These are phyloP conservation scores for Calephelis virginiensis DNA, from an alignment of 1,140 invertebrate genomes.

Conservation along the genomic window DNA sequence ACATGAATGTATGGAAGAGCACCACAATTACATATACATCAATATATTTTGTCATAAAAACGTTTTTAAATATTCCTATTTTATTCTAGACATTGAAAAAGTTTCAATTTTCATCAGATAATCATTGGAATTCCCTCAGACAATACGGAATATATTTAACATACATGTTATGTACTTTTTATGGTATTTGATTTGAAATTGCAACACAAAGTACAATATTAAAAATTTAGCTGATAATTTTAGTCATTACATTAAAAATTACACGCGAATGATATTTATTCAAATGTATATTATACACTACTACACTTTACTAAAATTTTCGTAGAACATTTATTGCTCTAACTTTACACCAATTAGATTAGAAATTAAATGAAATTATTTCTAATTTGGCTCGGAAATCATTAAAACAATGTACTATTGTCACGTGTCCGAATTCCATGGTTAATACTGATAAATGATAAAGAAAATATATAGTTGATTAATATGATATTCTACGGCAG, in stretches of 20 bases:
- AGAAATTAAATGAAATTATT: conserved; percentile 20
- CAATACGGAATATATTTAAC: background rate
- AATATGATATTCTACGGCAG: background rate
- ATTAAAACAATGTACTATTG: conserved; percentile 22
- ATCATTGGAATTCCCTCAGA: background rate
- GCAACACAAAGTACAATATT: no score
- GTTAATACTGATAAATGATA: conserved; percentile 23
- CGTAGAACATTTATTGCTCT: conserved; percentile 5
- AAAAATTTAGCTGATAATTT: no score
- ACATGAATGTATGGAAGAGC: conserved; percentile 17
- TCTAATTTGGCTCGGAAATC: conserved; percentile 55
- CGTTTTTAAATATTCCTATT: background rate
- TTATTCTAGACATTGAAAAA: conserved; percentile 4
- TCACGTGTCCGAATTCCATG: conserved; percentile 18
- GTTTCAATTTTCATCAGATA: background rate
- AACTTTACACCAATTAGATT: background rate
- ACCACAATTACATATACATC: conserved; percentile 10
- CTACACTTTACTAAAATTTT: background rate
- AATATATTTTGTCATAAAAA: conserved; percentile 8
- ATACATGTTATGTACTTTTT: background rate
- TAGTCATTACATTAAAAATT: background rate
- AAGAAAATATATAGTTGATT: conserved; percentile 17
- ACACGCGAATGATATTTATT: background rate
- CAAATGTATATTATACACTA: no score
- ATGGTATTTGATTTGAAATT: background rate